phyloP scores from a whole-genome alignment of 2,113 vertebrate genomes.

The Ptilorrhoa leucosticta region DNA sequence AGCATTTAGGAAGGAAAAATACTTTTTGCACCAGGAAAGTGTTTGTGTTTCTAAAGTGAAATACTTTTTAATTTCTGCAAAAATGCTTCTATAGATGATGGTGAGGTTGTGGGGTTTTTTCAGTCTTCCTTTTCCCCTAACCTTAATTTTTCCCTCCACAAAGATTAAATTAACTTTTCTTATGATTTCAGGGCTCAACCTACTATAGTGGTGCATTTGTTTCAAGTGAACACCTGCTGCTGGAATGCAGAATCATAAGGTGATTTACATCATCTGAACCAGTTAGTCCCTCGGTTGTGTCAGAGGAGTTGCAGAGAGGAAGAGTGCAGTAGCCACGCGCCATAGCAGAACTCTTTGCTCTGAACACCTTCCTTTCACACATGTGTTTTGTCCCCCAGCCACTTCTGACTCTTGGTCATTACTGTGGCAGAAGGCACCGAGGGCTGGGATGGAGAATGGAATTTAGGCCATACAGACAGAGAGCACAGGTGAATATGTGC shows the following conservation, averaged over 20 bases:
- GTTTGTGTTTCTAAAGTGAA: not conserved
- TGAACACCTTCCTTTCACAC: not conserved
- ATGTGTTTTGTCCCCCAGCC: not conserved
- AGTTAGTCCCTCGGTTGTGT: not conserved
- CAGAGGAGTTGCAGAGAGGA: not conserved
- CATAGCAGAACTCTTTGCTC: not conserved
- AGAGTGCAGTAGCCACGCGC: not conserved
- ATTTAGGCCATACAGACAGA: not conserved
- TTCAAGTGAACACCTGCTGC: not conserved
- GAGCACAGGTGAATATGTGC: not conserved
- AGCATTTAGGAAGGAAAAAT: not conserved
- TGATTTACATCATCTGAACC: not conserved
- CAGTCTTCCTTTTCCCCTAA: not conserved
- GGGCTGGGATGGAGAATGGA: not conserved
- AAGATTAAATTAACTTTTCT: not conserved
- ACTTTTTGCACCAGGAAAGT: not conserved
- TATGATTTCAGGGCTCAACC: not conserved
- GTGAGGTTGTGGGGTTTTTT: not conserved
- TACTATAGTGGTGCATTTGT: not conserved
- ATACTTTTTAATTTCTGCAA: not conserved
- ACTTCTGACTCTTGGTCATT: not conserved
- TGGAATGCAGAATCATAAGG: not conserved
- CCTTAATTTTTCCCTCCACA: not conserved
- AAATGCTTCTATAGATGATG: not conserved
- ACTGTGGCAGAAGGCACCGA: not conserved